Percentiles rank a stretch among this genome's conserved stretches.
phyloP scores from a whole-genome alignment of 53 echinoderm and acorn worm species.

The Patiria pectinifera region DNA sequence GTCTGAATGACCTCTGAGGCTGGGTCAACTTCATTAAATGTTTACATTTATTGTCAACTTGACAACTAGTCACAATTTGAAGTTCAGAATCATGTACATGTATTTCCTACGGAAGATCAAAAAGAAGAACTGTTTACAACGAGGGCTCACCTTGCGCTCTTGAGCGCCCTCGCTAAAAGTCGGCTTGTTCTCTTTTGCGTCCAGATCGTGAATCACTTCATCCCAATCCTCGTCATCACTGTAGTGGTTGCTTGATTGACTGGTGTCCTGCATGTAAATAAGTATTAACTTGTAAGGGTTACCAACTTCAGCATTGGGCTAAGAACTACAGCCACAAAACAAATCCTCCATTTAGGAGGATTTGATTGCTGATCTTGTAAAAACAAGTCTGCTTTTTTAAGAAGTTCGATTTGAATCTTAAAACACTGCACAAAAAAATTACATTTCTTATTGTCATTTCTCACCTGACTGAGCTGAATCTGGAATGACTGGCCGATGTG shows the following conservation, averaged over 20 bases:
- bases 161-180: slow-evolving; percentile 49
- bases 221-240: slow-evolving; percentile 94
- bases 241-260: slow-evolving; percentile 24
- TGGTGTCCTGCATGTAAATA: slow-evolving; percentile 26
- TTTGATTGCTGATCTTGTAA: too few species aligned
- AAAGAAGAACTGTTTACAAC: background rate
- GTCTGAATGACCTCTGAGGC: too few species aligned
- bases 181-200: slow-evolving; percentile 47
- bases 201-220: slow-evolving; percentile 72
- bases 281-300: background rate
- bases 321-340: too few species aligned
- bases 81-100: too few species aligned
- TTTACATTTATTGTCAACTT: too few species aligned
- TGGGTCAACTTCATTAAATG: too few species aligned
- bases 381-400: background rate
- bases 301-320: background rate
- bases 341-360: too few species aligned
- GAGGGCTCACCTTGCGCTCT: slow-evolving; percentile 56
- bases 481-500: slow-evolving; percentile 43
- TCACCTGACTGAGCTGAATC: slow-evolving; percentile 49
- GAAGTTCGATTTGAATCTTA: background rate
- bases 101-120: too few species aligned
- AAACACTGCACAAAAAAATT: background rate
- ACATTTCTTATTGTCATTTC: background rate
- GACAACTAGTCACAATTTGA: too few species aligned